Base-by-base conservation (phyloP, 2,888 invertebrate species). In the Cantharis flavilabris region DNA sequence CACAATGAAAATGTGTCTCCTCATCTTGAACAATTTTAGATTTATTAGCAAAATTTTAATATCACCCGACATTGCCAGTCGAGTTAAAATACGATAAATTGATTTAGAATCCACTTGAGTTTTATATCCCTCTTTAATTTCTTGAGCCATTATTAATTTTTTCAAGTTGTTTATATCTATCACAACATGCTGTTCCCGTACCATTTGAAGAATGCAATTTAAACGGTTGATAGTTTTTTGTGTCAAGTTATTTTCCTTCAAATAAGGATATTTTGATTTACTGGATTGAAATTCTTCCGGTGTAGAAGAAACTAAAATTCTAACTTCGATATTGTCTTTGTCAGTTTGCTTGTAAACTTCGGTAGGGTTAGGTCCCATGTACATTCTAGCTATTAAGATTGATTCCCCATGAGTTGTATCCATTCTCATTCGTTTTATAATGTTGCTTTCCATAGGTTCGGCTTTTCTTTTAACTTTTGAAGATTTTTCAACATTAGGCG, bases 91-190 rank as follows among this genome's bases (percentile, higher is more conserved):
- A 14, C 94, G 89, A 9, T 90, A 84, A 23, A 95, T 83, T 0
- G 94, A 93, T 84, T 93, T 93, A 79, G 91, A 91, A 84, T 94
- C 94, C 69, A 93, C 91, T 75, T 88, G 90, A 0, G 90, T 91
- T 7, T 89, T 85, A 70, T 89, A 88, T 0, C 91, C 91, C 85
- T 91, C 91, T 74, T 89, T 73, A 14, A 64, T 72, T 79, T 82
- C 73, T 79, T 70, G 3, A 18, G 20, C 88, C 74, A 88, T 87
- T 85, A 93, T 93, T 75, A 89, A 89, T 72, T 90, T 89, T 28
- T 88, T 87, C 30, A 94, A 90, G 74, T 90, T 89, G 3, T 86
- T 83, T 1, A 89, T 84, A 80, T 91, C 90, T 71, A 91, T 91
- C 20, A 94, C 89, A 3, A 94, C 88, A 83, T 91, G 90, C 64